Percentiles rank a stretch among this genome's conserved stretches.
Evolutionary conservation across 2,797 vertebrate species (phyloP).

Genomic region (Ctenosaura bakeri): DNA sequence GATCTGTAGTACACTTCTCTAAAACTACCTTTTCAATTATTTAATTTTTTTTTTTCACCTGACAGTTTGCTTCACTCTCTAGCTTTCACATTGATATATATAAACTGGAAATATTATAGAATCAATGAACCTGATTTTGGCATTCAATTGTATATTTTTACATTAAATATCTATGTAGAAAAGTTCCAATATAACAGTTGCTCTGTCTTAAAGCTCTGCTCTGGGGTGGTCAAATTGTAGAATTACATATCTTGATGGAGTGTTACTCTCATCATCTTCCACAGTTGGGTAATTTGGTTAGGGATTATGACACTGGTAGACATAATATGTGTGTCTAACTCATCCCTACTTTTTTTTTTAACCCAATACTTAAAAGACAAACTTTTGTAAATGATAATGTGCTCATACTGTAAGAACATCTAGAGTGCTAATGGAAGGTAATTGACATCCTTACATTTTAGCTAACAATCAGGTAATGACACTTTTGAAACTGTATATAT

Average conservation of each 20-base stretch:
- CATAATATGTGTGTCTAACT: not conserved
- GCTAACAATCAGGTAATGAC: not conserved
- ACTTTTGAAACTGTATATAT: not conserved
- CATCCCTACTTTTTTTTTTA: not conserved
- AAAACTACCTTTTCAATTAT: too few relatives aligned
- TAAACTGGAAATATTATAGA: too few relatives aligned
- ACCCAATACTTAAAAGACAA: not conserved
- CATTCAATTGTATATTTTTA: not conserved
- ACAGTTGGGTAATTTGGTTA: too few relatives aligned
- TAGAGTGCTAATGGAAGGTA: not conserved
- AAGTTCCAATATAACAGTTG: not conserved
- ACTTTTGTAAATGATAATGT: not conserved
- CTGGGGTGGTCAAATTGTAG: too few relatives aligned
- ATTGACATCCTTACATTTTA: not conserved
- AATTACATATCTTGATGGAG: too few relatives aligned
- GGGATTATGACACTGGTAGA: too few relatives aligned
- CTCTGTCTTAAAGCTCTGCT: not conserved
- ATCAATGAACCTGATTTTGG: too few relatives aligned
- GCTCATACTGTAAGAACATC: not conserved
- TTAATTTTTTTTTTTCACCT: too few relatives aligned
- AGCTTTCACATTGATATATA: too few relatives aligned
- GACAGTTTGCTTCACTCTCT: too few relatives aligned
- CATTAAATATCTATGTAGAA: not conserved
- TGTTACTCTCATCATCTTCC: too few relatives aligned
- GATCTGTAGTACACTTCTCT: too few relatives aligned